A percentile compares a stretch with the other conserved stretches of the same genome.
phyloP scores from a whole-genome alignment of 1,140 invertebrate genomes.

The Mactra quadrangularis region DNA sequence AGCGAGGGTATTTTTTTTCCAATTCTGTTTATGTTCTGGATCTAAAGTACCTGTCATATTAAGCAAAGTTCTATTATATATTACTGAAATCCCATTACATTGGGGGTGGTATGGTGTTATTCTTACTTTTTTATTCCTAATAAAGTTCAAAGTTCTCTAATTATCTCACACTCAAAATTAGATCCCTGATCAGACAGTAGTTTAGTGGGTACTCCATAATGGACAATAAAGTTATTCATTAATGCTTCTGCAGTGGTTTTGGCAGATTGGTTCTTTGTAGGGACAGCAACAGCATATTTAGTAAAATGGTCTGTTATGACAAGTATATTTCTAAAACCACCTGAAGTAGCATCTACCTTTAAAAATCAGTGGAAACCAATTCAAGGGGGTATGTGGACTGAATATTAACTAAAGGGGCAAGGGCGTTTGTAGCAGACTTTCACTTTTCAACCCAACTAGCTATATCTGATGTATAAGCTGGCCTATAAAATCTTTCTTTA shows the following conservation, averaged over 20 bases:
- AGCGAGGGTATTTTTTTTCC: constrained; percentile 29
- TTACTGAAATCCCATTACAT: constrained; percentile 33
- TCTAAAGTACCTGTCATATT: constrained; percentile 36
- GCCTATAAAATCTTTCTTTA: constrained; percentile 22
- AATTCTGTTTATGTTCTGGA: constrained; percentile 13
- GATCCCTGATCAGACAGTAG: constrained; percentile 51
- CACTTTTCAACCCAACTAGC: neutral
- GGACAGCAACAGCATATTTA: constrained; percentile 43
- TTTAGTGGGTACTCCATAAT: constrained; percentile 30
- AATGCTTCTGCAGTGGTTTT: constrained; percentile 51
- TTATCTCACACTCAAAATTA: constrained; percentile 46
- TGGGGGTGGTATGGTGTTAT: constrained; percentile 40
- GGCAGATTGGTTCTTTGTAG: constrained; percentile 59
- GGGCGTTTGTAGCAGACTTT: neutral
- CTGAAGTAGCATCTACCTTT: constrained; percentile 12
- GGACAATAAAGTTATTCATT: constrained; percentile 27
- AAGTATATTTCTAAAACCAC: constrained; percentile 3
- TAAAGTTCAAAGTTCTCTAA: constrained; percentile 38
- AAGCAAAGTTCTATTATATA: constrained; percentile 42
- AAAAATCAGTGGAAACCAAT: constrained; percentile 33
- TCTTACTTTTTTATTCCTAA: constrained; percentile 22
- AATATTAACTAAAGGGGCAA: constrained; percentile 21
- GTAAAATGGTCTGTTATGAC: constrained; percentile 63
- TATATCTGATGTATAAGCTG: constrained; percentile 9
- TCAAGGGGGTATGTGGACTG: constrained; percentile 22